Percentiles rank a stretch among this genome's conserved stretches.
These are phyloP conservation scores for Coelopa pilipes DNA, from an alignment of 2,888 invertebrate species.

Conservation along the genomic window DNA sequence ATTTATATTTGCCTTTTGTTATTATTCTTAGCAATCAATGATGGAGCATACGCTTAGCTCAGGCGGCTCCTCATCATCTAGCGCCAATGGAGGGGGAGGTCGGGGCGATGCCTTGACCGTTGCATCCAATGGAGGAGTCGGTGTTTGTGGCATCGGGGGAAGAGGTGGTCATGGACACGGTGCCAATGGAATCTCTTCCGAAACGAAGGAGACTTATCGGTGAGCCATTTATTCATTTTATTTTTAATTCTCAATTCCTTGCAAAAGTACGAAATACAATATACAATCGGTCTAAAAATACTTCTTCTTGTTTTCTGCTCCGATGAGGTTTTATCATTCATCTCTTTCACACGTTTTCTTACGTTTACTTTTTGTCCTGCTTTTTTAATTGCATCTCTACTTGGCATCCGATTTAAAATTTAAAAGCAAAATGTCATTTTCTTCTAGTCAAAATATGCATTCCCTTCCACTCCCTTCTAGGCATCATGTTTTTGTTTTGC, in stretches of 20 bases:
- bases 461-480: no score
- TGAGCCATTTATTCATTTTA: constrained; percentile 40
- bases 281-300: neutral
- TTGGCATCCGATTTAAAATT: no score
- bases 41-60: constrained; percentile 45
- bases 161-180: constrained; percentile 15
- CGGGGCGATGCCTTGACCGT: constrained; percentile 1
- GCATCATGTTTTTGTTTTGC: no score
- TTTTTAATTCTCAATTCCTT: neutral
- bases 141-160: constrained; percentile 26
- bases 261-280: no score
- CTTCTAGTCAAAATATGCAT: no score
- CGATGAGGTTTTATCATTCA: neutral
- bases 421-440: no score
- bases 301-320: no score
- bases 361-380: no score
- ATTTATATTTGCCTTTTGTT: neutral
- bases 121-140: constrained; percentile 22
- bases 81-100: constrained; percentile 52
- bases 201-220: constrained; percentile 62
- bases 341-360: no score
- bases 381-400: no score
- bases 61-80: constrained; percentile 60
- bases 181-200: constrained; percentile 47
- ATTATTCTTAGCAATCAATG: constrained; percentile 3